Percentiles rank a stretch among this genome's conserved stretches.
Conservation (phyloP, 2,888 invertebrate species). For the Polia nebulosa region DNA sequence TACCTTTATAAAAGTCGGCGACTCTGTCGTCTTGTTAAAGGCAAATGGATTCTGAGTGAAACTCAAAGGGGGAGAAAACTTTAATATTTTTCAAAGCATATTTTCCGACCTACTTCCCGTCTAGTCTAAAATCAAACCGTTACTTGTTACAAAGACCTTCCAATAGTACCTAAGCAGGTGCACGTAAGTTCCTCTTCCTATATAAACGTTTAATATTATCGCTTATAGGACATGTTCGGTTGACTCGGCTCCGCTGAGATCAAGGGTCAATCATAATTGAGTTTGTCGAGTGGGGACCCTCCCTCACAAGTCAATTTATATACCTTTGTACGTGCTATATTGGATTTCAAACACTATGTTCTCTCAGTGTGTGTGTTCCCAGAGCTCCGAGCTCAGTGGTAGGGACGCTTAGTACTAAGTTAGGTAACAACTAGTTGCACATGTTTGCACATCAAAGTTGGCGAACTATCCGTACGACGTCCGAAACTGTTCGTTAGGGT, state of each 20-base stretch:
- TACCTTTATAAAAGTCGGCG: constrained; percentile 45
- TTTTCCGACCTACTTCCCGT: constrained; percentile 8
- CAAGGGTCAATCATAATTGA: constrained; percentile 82
- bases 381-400: constrained; percentile 9
- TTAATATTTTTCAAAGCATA: constrained; percentile 27
- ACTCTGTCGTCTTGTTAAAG: constrained; percentile 36
- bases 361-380: constrained; percentile 9
- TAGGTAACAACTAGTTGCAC: constrained; percentile 58
- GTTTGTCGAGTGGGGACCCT: constrained; percentile 66
- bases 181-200: constrained; percentile 1
- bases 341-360: constrained; percentile 44
- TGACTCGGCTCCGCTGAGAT: constrained; percentile 71
- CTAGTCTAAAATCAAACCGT: constrained; percentile 25
- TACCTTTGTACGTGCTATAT: constrained; percentile 46
- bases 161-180: neutral
- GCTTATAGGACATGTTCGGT: constrained; percentile 67
- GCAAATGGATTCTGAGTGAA: constrained; percentile 49
- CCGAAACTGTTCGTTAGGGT: constrained; percentile 39
- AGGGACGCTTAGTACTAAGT: constrained; percentile 30
- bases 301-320: constrained; percentile 58
- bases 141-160: constrained; percentile 9
- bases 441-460: constrained; percentile 58
- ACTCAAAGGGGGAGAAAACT: constrained; percentile 26
- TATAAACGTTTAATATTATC: constrained; percentile 24
- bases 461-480: constrained; percentile 21